These are phyloP conservation scores for Flabesymbios commensalis DNA, from an alignment of 2,888 invertebrate species.

Conservation along the genomic window DNA sequence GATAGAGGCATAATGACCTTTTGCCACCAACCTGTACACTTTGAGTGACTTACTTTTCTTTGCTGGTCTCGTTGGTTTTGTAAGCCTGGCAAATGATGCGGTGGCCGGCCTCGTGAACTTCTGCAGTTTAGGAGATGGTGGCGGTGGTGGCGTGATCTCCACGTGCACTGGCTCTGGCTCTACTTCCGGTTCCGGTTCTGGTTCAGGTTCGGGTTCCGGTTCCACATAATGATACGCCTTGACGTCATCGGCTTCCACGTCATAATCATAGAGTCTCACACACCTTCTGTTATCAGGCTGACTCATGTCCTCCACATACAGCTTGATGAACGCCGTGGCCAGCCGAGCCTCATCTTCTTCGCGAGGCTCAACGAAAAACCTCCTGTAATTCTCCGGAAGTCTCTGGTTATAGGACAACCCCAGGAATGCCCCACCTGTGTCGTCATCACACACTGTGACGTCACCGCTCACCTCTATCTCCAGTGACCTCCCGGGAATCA, in stretches of 20 bases:
- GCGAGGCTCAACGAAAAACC: constrained; percentile 51
- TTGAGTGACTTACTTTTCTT: constrained; percentile 22
- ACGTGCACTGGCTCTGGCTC: constrained; percentile 32
- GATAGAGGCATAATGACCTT: too few species aligned
- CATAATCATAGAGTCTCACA: constrained; percentile 39
- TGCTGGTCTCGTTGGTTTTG: constrained; percentile 21
- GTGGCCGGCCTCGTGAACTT: not conserved
- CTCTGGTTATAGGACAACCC: constrained; percentile 36
- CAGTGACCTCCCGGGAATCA: constrained; percentile 13
- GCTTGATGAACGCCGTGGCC: constrained; percentile 35
- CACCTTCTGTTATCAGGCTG: not conserved
- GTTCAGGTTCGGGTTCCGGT: constrained; percentile 31
- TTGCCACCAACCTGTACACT: too few species aligned
- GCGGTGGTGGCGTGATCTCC: constrained; percentile 22
- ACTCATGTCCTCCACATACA: constrained; percentile 1
- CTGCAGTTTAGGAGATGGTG: not conserved
- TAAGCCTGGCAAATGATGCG: constrained; percentile 28
- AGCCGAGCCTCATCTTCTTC: constrained; percentile 33
- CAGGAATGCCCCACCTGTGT: constrained; percentile 6
- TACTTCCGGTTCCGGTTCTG: constrained; percentile 32
- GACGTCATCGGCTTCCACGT: constrained; percentile 44
- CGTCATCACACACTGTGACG: constrained; percentile 13
- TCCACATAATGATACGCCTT: constrained; percentile 40
- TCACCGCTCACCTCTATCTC: constrained; percentile 30
- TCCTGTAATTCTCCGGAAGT: constrained; percentile 49